Percentiles rank a stretch among this genome's conserved stretches.
phyloP scores from a whole-genome alignment of 1,140 invertebrate genomes.

The Scaptomyza montana region DNA sequence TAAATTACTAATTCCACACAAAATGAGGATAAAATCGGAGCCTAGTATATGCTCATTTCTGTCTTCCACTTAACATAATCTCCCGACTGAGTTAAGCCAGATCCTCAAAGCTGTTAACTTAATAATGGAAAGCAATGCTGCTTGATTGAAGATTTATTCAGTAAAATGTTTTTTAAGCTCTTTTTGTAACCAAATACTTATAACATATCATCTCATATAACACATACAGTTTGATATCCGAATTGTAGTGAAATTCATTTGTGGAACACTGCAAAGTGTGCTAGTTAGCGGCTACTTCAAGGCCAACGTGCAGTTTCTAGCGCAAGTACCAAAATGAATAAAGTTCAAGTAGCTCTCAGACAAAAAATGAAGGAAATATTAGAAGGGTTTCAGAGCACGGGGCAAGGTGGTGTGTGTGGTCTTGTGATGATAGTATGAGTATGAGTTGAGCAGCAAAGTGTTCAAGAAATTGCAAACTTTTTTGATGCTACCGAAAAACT shows the following conservation, averaged over 20 bases:
- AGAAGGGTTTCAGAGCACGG: not conserved
- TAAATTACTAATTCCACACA: slow-evolving; percentile 28
- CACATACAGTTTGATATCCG: no score
- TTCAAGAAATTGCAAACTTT: slow-evolving; percentile 80
- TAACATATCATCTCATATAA: no score
- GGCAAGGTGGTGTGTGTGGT: not conserved
- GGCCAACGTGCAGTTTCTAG: slow-evolving; percentile 20
- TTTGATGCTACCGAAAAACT: slow-evolving; percentile 82
- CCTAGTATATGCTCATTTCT: not conserved
- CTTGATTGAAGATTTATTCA: no score
- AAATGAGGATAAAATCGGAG: not conserved
- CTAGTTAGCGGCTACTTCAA: slow-evolving; percentile 8
- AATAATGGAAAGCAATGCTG: no score
- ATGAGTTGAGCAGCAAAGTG: slow-evolving; percentile 53
- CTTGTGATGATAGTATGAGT: no score
- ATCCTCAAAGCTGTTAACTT: not conserved
- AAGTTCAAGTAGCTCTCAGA: slow-evolving; percentile 33
- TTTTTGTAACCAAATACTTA: no score
- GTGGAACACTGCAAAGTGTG: slow-evolving; percentile 4
- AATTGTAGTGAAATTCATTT: slow-evolving; percentile 8
- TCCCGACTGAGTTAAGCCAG: not conserved
- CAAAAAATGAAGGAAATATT: slow-evolving; percentile 11
- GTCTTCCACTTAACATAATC: slow-evolving; percentile 2
- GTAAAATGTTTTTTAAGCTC: no score
- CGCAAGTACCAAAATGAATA: slow-evolving; percentile 40